Evolutionary conservation across 1,140 invertebrate genomes (phyloP).

Genomic region (Cotesia glomerata): DNA sequence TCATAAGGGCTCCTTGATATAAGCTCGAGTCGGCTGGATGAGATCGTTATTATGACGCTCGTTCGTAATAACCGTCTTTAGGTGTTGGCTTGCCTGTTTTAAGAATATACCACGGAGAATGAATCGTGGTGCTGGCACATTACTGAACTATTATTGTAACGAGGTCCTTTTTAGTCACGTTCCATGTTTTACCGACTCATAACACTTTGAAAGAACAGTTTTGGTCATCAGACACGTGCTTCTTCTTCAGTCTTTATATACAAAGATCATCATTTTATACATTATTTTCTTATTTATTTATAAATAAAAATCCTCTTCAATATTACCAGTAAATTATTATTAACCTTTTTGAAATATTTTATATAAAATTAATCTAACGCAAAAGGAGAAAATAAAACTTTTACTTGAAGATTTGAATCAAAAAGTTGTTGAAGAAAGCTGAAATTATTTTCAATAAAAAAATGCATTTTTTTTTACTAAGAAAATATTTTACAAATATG

Average conservation of each 20-base stretch:
- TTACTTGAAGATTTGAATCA: too few relatives aligned
- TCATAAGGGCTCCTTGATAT: conserved; percentile 5
- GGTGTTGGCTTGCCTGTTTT: conserved; percentile 16
- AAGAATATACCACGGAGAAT: conserved; percentile 12
- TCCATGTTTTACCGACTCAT: background rate
- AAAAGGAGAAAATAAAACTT: too few relatives aligned
- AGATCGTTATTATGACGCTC: conserved; percentile 19
- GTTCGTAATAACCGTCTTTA: conserved; percentile 22
- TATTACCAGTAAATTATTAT: too few relatives aligned
- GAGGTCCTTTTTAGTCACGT: conserved; percentile 13
- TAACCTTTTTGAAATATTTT: too few relatives aligned
- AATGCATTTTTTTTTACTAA: too few relatives aligned
- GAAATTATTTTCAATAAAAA: too few relatives aligned
- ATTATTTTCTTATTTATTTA: too few relatives aligned
- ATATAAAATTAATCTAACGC: too few relatives aligned
- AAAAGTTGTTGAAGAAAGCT: too few relatives aligned
- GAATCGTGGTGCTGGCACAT: background rate
- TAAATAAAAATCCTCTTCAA: too few relatives aligned
- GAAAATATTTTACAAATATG: too few relatives aligned
- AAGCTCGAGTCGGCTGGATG: background rate
- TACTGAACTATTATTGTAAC: conserved; percentile 21
- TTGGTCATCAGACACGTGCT: conserved; percentile 10
- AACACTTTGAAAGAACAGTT: background rate
- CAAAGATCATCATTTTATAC: too few relatives aligned
- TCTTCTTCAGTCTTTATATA: background rate